Conservation (phyloP, 2,888 invertebrate genomes). For the Apotomis turbidana region DNA sequence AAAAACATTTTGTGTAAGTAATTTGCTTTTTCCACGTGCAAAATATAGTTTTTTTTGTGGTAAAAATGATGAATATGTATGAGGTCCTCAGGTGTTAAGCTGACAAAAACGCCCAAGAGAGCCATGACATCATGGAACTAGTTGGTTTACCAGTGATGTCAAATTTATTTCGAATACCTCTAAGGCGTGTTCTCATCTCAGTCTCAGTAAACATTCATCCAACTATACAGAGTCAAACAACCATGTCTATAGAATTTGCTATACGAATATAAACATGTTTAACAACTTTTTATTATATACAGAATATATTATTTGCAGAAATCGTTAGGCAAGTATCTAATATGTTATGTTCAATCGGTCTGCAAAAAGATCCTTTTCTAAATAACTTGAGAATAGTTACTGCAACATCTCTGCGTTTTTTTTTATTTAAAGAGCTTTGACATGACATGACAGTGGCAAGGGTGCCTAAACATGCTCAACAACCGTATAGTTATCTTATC, state of each 20-base stretch:
- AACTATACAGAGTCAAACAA: neutral
- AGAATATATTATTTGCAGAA: too few species aligned
- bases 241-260: neutral
- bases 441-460: too few species aligned
- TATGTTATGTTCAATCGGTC: too few species aligned
- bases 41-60: neutral
- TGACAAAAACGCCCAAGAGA: slow-evolving; percentile 3
- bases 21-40: too few species aligned
- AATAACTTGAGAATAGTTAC: too few species aligned
- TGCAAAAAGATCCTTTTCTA: too few species aligned
- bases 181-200: neutral
- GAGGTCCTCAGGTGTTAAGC: neutral
- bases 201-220: neutral
- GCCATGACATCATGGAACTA: slow-evolving; percentile 46
- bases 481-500: too few species aligned
- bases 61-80: neutral
- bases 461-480: too few species aligned
- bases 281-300: neutral
- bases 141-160: slow-evolving; percentile 44
- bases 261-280: neutral
- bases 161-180: slow-evolving; percentile 44
- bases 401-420: too few species aligned
- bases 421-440: too few species aligned
- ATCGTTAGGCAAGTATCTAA: too few species aligned
- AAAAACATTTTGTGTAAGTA: too few species aligned